Evolutionary conservation across 2,797 vertebrate species (phyloP).

Genomic region (Enteromius trimaculatus): DNA sequence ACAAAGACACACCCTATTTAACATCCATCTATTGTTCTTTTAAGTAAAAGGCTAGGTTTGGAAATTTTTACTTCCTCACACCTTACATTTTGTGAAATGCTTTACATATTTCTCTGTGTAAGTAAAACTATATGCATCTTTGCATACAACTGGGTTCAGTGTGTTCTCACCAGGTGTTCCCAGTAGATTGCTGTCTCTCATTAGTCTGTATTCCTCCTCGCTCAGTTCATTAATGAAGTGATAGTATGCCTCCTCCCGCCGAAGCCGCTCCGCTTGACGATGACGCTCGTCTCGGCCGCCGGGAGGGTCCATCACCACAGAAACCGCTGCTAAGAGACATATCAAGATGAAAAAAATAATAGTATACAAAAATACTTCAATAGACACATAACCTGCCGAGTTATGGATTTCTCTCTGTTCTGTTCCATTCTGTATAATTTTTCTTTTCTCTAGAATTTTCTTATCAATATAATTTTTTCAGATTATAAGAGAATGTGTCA

Average conservation of each 20-base stretch:
- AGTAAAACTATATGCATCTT: not conserved
- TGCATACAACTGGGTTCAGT: not conserved
- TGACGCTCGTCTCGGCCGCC: constrained; percentile 85
- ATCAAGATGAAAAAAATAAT: not conserved
- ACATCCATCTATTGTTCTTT: constrained; percentile 15
- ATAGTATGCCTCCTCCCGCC: constrained; percentile 95
- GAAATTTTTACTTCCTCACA: not conserved
- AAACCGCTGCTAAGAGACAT: constrained; percentile 69
- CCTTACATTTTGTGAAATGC: not conserved
- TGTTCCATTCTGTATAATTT: not conserved
- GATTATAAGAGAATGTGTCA: not conserved
- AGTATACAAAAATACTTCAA: not conserved
- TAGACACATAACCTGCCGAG: not conserved
- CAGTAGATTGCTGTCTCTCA: constrained; percentile 94
- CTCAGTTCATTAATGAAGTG: constrained; percentile 94
- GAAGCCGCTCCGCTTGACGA: constrained; percentile 92
- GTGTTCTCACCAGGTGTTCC: constrained; percentile 88
- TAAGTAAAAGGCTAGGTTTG: constrained; percentile 7
- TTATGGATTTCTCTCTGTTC: not conserved
- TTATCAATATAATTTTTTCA: not conserved
- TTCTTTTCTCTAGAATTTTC: not conserved
- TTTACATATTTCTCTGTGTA: not conserved
- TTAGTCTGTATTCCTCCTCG: constrained; percentile 94
- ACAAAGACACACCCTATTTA: not conserved
- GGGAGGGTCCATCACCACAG: constrained; percentile 84